phyloP scores from a whole-genome alignment of 2,888 invertebrate species.

The Clivina fossor region DNA sequence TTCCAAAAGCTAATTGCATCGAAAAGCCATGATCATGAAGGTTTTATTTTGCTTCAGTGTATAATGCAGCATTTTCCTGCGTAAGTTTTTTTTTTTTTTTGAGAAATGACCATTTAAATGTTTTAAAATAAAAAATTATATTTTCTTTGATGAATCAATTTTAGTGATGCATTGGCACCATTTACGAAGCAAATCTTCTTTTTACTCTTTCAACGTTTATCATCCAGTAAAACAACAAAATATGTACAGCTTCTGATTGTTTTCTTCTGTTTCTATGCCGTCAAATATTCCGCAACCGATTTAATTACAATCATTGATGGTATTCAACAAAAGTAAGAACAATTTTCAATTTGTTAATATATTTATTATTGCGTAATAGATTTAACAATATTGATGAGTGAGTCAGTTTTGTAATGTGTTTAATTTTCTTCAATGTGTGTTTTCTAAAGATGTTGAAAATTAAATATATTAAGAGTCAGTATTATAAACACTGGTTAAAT shows the following conservation, averaged over 20 bases:
- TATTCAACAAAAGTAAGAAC: constrained; percentile 78
- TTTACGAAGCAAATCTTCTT: constrained; percentile 88
- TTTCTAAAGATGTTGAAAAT: too few species aligned
- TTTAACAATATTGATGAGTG: too few species aligned
- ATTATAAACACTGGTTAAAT: too few species aligned
- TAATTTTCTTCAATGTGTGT: too few species aligned
- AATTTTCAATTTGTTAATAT: constrained; percentile 4
- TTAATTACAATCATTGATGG: constrained; percentile 80
- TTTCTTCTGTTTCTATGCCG: constrained; percentile 85
- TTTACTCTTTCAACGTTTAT: constrained; percentile 89
- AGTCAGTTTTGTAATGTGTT: too few species aligned
- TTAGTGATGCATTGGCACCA: constrained; percentile 69
- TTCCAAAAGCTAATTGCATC: constrained; percentile 97
- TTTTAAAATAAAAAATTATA: neutral
- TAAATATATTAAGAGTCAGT: too few species aligned
- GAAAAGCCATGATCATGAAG: constrained; percentile 93
- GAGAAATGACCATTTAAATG: neutral
- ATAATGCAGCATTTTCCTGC: constrained; percentile 81
- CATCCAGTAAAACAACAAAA: constrained; percentile 93
- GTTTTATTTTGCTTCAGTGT: constrained; percentile 86
- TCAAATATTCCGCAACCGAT: constrained; percentile 74
- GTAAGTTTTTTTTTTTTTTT: too few species aligned
- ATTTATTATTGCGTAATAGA: constrained; percentile 17
- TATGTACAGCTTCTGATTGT: constrained; percentile 88
- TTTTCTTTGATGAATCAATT: too few species aligned